phyloP scores from a whole-genome alignment of 2,797 vertebrate species.

The Squalus acanthias region DNA sequence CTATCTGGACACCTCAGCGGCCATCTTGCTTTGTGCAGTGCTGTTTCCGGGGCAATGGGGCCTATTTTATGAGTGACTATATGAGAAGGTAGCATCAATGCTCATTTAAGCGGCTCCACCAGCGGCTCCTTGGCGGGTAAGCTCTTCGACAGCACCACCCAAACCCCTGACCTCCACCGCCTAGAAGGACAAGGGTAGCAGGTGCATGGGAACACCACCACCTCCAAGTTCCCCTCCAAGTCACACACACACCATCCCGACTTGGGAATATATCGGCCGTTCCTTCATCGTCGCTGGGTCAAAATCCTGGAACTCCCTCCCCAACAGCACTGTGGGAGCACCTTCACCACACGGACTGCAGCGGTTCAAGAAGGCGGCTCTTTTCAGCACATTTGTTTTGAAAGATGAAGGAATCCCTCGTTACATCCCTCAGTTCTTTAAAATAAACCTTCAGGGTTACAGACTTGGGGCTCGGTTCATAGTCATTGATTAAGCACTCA shows the following conservation, averaged over 20 bases:
- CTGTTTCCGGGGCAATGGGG: not conserved
- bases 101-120: too few relatives aligned
- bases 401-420: too few relatives aligned
- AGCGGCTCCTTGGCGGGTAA: too few relatives aligned
- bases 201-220: not conserved
- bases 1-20: not conserved
- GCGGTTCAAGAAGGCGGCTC: not conserved
- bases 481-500: too few relatives aligned
- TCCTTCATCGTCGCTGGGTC: not conserved
- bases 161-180: not conserved
- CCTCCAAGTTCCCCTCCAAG: not conserved
- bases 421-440: too few relatives aligned
- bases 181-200: not conserved
- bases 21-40: not conserved
- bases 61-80: not conserved
- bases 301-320: not conserved
- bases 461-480: too few relatives aligned
- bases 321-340: not conserved
- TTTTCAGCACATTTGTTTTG: too few relatives aligned
- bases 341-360: not conserved
- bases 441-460: too few relatives aligned
- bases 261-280: not conserved
- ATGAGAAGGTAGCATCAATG: too few relatives aligned
- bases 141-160: not conserved
- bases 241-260: not conserved